These are phyloP conservation scores for Aporophyla nigra DNA, from an alignment of 2,888 invertebrate genomes.

Conservation along the genomic window DNA sequence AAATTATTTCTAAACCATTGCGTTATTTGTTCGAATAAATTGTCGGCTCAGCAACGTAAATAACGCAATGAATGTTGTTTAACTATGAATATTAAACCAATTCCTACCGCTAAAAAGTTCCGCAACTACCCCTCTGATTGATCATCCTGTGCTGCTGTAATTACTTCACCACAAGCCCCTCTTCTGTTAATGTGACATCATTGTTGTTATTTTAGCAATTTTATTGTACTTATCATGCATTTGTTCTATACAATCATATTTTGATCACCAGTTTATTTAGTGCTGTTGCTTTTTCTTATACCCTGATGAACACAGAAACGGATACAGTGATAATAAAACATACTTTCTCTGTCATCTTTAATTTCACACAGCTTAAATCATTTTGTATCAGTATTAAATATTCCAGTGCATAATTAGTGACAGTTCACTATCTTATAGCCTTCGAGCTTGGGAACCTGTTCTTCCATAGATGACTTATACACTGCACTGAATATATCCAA, in stretches of 20 bases:
- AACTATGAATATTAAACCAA: too few species aligned
- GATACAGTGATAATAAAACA: slow-evolving; percentile 13
- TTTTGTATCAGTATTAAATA: slow-evolving; percentile 56
- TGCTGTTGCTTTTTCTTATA: background rate
- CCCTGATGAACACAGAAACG: background rate
- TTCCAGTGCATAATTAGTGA: slow-evolving; percentile 61
- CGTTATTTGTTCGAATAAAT: too few species aligned
- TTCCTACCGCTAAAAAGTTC: too few species aligned
- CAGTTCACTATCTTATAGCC: slow-evolving; percentile 50
- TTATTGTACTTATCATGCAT: background rate
- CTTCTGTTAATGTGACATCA: background rate
- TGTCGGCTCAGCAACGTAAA: too few species aligned
- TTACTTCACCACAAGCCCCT: too few species aligned
- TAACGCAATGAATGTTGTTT: too few species aligned
- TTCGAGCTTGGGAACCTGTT: slow-evolving; percentile 58
- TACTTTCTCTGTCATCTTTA: slow-evolving; percentile 16
- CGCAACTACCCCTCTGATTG: too few species aligned
- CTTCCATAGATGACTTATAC: slow-evolving; percentile 44
- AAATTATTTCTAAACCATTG: too few species aligned
- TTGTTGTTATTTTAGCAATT: background rate
- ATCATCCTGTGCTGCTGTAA: too few species aligned
- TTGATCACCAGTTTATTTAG: background rate
- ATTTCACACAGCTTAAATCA: slow-evolving; percentile 50
- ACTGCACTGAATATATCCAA: slow-evolving; percentile 42
- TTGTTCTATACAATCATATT: too few species aligned